phyloP scores from a whole-genome alignment of 2,797 vertebrate species.

The Periparus ater region DNA sequence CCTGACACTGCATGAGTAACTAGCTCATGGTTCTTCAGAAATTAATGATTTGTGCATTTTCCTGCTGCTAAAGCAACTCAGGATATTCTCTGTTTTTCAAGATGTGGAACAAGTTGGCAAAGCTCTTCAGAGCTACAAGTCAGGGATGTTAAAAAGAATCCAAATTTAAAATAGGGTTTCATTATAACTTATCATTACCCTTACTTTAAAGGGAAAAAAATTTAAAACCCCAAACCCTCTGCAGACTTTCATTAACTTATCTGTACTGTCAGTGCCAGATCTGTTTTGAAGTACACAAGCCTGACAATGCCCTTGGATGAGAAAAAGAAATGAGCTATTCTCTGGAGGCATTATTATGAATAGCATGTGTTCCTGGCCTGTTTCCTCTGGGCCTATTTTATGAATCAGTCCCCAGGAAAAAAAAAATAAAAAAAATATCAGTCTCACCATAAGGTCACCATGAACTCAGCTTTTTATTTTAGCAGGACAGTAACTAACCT shows the following conservation, averaged over 20 bases:
- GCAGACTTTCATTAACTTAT: conserved; percentile 11
- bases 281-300: conserved; percentile 9
- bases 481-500: background rate
- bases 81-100: background rate
- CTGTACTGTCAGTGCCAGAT: background rate
- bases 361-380: background rate
- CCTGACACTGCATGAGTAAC: background rate
- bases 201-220: background rate
- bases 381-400: conserved; percentile 27
- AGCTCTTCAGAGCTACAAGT: background rate
- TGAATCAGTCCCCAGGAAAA: background rate
- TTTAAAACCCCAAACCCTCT: background rate
- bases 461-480: conserved; percentile 11
- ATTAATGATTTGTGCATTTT: background rate
- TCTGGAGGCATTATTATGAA: conserved; percentile 25
- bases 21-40: background rate
- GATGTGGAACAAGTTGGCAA: background rate
- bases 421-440: background rate
- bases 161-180: background rate
- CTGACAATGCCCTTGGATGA: conserved; percentile 3
- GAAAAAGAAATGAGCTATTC: background rate
- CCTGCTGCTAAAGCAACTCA: background rate
- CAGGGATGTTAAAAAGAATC: background rate
- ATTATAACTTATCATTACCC: background rate
- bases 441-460: background rate